Conservation (phyloP, 2,797 vertebrate genomes). For the Chelon auratus region DNA sequence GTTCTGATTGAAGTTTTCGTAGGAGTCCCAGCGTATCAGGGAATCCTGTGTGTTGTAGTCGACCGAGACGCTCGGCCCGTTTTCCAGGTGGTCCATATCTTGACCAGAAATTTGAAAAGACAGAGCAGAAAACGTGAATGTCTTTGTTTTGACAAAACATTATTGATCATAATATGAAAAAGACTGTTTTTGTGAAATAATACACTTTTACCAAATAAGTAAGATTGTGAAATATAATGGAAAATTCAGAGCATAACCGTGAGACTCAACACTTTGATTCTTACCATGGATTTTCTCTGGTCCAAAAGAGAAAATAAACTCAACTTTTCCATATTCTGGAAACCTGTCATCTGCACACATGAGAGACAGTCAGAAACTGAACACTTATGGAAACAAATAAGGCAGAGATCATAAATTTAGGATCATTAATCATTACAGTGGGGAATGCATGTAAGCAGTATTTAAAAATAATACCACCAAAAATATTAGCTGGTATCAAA, state of each 20-base stretch:
- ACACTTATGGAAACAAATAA: neutral
- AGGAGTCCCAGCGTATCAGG: constrained; percentile 96
- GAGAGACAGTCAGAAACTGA: neutral
- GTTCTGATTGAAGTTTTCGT: constrained; percentile 89
- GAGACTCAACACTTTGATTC: constrained; percentile 31
- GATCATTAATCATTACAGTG: neutral
- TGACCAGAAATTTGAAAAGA: constrained; percentile 58
- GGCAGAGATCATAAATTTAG: neutral
- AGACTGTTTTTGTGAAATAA: neutral
- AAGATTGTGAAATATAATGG: neutral
- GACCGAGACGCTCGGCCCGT: constrained; percentile 94
- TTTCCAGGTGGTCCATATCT: constrained; percentile 98
- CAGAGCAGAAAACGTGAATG: constrained; percentile 58
- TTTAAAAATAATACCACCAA: neutral
- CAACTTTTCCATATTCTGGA: constrained; percentile 97
- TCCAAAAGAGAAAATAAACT: constrained; percentile 97
- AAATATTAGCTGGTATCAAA: too few relatives aligned
- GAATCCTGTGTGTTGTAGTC: constrained; percentile 97
- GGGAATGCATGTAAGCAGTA: neutral
- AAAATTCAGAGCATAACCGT: neutral
- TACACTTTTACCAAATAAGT: neutral
- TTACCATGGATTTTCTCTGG: constrained; percentile 98
- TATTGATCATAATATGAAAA: neutral
- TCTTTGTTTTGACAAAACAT: constrained; percentile 23
- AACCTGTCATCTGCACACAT: constrained; percentile 91